These are phyloP conservation scores for Ancistrus triradiatus DNA, from an alignment of 2,113 vertebrate genomes.

Conservation along the genomic window DNA sequence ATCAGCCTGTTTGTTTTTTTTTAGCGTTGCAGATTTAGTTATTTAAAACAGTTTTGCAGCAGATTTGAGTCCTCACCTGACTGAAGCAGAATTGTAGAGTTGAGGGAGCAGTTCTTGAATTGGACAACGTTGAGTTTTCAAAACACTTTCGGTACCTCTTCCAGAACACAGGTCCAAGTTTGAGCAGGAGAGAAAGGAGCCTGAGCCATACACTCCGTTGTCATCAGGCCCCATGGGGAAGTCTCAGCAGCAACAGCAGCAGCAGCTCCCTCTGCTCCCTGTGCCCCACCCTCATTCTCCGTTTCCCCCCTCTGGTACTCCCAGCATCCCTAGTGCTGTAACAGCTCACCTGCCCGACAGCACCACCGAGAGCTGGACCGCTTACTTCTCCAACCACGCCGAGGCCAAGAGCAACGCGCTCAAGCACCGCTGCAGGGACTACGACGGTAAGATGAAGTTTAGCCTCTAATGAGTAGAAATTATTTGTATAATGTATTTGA, in stretches of 20 bases:
- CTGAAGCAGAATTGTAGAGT: too few species aligned
- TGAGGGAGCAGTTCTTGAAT: too few species aligned
- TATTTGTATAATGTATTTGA: too few species aligned
- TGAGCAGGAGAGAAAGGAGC: constrained; percentile 77
- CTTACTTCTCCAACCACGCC: constrained; percentile 83
- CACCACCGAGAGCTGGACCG: constrained; percentile 94
- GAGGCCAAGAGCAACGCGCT: constrained; percentile 78
- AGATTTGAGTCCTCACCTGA: too few species aligned
- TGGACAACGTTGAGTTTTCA: too few species aligned
- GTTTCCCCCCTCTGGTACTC: constrained; percentile 72
- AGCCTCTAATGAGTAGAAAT: too few species aligned
- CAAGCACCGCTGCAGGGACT: constrained; percentile 94
- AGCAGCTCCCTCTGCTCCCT: constrained; percentile 54
- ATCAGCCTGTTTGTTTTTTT: too few species aligned
- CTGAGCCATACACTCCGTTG: constrained; percentile 75
- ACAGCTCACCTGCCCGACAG: constrained; percentile 88
- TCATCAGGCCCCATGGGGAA: constrained; percentile 57
- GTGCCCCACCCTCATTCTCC: constrained; percentile 70
- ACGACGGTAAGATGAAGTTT: constrained; percentile 80
- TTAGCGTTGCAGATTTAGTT: too few species aligned
- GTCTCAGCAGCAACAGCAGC: constrained; percentile 59
- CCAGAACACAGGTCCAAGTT: constrained; percentile 73
- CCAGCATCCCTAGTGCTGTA: constrained; percentile 78
- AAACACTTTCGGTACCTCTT: too few species aligned
- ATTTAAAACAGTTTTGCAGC: too few species aligned